These are phyloP conservation scores for Leptinotarsa peninsularis DNA, from an alignment of 2,888 invertebrate genomes.

Conservation along the genomic window DNA sequence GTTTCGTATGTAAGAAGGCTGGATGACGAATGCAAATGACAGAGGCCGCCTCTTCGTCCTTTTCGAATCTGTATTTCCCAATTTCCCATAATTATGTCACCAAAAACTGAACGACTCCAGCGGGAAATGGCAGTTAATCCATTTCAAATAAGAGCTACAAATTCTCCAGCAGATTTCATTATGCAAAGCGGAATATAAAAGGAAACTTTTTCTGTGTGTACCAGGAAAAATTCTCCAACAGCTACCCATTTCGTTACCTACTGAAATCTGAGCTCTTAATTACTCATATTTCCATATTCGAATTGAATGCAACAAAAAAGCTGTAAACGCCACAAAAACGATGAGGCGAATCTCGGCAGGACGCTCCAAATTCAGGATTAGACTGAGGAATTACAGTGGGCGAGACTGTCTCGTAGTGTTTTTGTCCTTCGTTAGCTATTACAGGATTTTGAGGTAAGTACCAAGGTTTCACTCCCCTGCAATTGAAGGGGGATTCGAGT, in stretches of 20 bases:
- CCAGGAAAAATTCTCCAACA: background rate
- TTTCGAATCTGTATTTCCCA: no score
- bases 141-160: background rate
- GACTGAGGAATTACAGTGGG: background rate
- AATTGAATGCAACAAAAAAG: constrained; percentile 1
- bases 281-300: constrained; percentile 3
- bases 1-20: no score
- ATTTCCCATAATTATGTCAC: no score
- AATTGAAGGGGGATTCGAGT: no score
- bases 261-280: background rate
- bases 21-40: no score
- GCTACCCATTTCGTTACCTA: background rate
- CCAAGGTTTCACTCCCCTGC: no score
- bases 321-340: background rate
- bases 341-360: background rate
- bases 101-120: no score
- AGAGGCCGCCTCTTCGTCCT: no score
- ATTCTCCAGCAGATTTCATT: background rate
- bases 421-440: no score
- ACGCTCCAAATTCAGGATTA: background rate
- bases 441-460: no score
- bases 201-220: background rate
- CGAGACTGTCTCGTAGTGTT: background rate
- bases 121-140: no score
- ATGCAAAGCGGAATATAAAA: background rate